Base-by-base conservation (phyloP, 2,888 invertebrate species). In the Mactromeris polynyma region DNA sequence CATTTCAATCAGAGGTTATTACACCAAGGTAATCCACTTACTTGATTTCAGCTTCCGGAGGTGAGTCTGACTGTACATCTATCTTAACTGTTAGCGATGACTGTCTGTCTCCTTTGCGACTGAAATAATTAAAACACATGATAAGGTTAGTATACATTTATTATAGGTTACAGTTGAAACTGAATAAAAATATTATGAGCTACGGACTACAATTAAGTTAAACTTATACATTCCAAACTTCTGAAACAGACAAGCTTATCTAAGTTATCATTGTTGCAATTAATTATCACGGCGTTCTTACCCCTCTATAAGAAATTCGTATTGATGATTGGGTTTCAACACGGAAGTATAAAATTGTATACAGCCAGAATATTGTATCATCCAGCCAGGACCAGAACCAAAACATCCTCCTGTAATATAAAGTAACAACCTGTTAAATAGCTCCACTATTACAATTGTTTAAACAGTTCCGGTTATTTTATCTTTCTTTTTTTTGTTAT, bases 271-370 rank as follows among this genome's bases (percentile, higher is more conserved):
- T n/a, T n/a, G n/a, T n/a, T n/a, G n/a, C n/a, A n/a, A n/a, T n/a
- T n/a, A n/a, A n/a, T n/a, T n/a, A 46, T 17, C 1, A 17, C 6
- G 46, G 14, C 46, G 17, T 42, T 21, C 69, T 4, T 36, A 73
- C 64, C 82, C 64, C 6, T 38, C 38, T 2, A 82, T 40, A 46
- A 73, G 54, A 42, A 91, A 78, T 51, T 91, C 88, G 64, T 91
- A 91, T 14, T 26, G 36, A 58, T 89, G 87, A 14, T 69, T 38
- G 0, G 42, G 83, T n/a, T 87, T 81, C 93, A 95, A 93, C 73
- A 93, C 92, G 17, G 73, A 64, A 0, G 95, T 93, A 77, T 91
- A 85, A 81, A 95, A 94, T 9, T 88, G 87, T 19, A 94, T n/a
- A n/a, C 51, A 77, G 9, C 91, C 90, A 19, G 33, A 14, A 79